A percentile compares a stretch with the other conserved stretches of the same genome.
phyloP scores from a whole-genome alignment of 2,888 invertebrate genomes.

The Sminthurinus aureus region DNA sequence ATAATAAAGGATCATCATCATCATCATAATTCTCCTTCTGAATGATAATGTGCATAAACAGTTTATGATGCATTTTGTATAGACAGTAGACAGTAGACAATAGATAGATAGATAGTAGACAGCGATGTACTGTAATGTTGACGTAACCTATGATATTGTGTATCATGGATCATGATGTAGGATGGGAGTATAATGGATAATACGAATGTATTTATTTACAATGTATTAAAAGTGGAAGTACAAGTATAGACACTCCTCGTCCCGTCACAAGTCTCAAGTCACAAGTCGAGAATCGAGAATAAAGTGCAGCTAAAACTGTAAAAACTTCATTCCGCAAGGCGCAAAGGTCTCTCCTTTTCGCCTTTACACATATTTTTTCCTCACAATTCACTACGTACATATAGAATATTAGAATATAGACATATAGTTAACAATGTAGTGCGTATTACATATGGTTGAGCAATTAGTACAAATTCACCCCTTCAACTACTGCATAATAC shows the following conservation, averaged over 20 bases:
- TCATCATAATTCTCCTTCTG: too few species aligned
- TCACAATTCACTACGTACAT: not conserved
- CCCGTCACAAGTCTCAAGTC: not conserved
- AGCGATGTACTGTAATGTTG: too few species aligned
- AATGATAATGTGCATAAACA: too few species aligned
- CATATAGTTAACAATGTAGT: not conserved
- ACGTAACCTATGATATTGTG: too few species aligned
- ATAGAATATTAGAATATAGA: too few species aligned
- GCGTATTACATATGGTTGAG: not conserved
- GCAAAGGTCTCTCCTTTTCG: conserved; percentile 25
- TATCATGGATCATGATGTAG: too few species aligned
- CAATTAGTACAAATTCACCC: conserved; percentile 13
- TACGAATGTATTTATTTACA: not conserved
- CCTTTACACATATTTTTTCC: not conserved
- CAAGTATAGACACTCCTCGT: not conserved
- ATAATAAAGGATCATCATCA: too few species aligned
- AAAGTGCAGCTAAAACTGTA: conserved; percentile 21
- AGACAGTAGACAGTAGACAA: too few species aligned
- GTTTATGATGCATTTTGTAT: too few species aligned
- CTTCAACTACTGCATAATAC: too few species aligned
- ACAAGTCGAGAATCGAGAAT: not conserved
- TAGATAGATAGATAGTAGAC: too few species aligned
- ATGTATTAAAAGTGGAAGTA: not conserved
- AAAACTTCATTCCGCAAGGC: conserved; percentile 34
- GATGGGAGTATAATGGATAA: too few species aligned